Evolutionary conservation across 2,113 vertebrate genomes (phyloP), one percentile per base, ranked within the genome.

Genomic region (Centropristis striata): DNA sequence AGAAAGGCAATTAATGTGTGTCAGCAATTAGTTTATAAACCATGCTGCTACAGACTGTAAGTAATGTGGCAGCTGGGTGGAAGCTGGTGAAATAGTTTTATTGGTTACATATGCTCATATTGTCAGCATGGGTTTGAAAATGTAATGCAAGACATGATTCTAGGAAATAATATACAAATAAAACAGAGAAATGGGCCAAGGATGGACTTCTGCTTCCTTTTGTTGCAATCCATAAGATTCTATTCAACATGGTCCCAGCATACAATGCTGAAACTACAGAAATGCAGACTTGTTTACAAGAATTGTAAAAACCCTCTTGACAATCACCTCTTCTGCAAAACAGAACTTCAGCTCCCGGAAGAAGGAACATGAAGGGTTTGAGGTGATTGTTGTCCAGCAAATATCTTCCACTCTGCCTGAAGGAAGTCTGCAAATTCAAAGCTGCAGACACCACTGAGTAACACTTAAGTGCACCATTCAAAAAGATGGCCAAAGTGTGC

Each of bases 301-400:
- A 8, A 27, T 18, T 18, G 16, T 44, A 67, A 74, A 68, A 74
- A 68, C 8, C 32, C 37, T 16, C 9, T 18, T 14, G 16, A 57
- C 55, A 58, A 8, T 21, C 11, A 15, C 70, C 36, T 23, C 28
- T 66, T 13, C 28, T 51, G 20, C 18, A 13, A 53, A 32, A 41
- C 51, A 46, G 14, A 51, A 46, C 44, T 41, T 58, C 42, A 46
- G 37, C 18, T 53, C 39, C 16, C 25, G 9, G 25, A 65, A 46
- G 36, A 63, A 72, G 5, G 37, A 55, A 13, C 28, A 64, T 14
- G 12, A 25, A 21, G 36, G 58, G 37, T 71, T 55, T 73, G 37
- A 72, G 72, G 44, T 72, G 54, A 76, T 57, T 27, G n/a, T 46
- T 54, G 25, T 28, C 71, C 55, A 42, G 53, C 8, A 72, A 39